These are phyloP conservation scores for Umimayanthus kanabou DNA, from an alignment of 92 coral and sea anemone genomes.

Conservation along the genomic window DNA sequence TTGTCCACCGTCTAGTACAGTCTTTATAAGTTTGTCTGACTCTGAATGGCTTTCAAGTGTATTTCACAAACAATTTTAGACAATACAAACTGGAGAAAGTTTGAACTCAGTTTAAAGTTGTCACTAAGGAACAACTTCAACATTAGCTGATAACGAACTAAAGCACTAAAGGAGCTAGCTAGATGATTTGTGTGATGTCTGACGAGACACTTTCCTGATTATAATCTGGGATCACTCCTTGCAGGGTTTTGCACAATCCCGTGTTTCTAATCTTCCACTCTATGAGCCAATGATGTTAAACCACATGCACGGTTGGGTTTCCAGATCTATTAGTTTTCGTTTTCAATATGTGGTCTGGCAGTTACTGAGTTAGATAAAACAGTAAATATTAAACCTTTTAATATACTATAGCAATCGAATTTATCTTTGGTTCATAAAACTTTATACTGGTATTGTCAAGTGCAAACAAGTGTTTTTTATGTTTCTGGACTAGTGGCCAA, in stretches of 20 bases:
- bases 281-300: constrained; percentile 21
- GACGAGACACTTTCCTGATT: background rate
- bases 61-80: background rate
- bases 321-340: too few relatives aligned
- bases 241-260: background rate
- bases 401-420: too few relatives aligned
- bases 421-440: background rate
- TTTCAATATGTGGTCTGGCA: background rate
- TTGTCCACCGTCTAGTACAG: too few relatives aligned
- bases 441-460: too few relatives aligned
- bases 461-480: background rate
- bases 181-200: background rate
- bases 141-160: background rate
- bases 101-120: background rate
- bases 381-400: background rate
- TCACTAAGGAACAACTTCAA: background rate
- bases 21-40: too few relatives aligned
- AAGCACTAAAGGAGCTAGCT: background rate
- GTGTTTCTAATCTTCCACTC: background rate
- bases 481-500: too few relatives aligned
- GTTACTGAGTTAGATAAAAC: background rate
- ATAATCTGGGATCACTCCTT: background rate
- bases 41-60: background rate
- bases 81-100: background rate
- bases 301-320: background rate